Percentiles rank a stretch among this genome's conserved stretches.
Conservation (phyloP, 2,113 vertebrate species). For the Caranx ignobilis region DNA sequence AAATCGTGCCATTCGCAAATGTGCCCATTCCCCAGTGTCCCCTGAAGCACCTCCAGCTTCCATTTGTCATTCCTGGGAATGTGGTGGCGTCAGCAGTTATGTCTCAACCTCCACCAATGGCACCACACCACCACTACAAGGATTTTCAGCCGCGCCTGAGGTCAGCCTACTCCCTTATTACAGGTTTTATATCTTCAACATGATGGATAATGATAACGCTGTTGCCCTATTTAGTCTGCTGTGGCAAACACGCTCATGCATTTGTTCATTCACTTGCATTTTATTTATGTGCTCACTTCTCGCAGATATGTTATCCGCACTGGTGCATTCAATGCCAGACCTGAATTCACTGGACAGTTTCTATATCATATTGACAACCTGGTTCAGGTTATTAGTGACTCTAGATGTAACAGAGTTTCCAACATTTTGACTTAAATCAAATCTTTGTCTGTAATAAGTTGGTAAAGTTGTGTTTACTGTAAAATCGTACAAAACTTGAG, state of each 20-base stretch:
- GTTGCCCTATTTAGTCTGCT: constrained; percentile 75
- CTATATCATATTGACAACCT: neutral
- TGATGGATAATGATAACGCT: constrained; percentile 76
- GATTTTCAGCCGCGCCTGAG: constrained; percentile 64
- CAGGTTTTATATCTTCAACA: constrained; percentile 67
- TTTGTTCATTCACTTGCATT: constrained; percentile 58
- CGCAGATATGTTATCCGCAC: constrained; percentile 14
- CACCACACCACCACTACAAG: constrained; percentile 45
- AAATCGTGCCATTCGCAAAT: constrained; percentile 68
- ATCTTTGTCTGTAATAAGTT: too few species aligned
- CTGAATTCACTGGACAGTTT: neutral
- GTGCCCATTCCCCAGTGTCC: constrained; percentile 74
- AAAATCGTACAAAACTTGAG: too few species aligned
- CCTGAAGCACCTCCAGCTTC: constrained; percentile 77
- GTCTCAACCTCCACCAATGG: constrained; percentile 66
- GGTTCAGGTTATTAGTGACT: neutral
- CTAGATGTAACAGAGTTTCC: neutral
- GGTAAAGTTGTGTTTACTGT: too few species aligned
- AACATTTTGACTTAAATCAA: neutral
- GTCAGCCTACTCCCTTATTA: constrained; percentile 76
- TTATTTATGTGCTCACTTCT: constrained; percentile 36
- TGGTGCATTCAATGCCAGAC: constrained; percentile 12
- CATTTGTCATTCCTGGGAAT: constrained; percentile 83
- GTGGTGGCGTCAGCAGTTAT: constrained; percentile 83
- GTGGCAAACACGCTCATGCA: constrained; percentile 36